These are phyloP conservation scores for Lateolabrax maculatus DNA, from an alignment of 2,797 vertebrate species.

Conservation along the genomic window DNA sequence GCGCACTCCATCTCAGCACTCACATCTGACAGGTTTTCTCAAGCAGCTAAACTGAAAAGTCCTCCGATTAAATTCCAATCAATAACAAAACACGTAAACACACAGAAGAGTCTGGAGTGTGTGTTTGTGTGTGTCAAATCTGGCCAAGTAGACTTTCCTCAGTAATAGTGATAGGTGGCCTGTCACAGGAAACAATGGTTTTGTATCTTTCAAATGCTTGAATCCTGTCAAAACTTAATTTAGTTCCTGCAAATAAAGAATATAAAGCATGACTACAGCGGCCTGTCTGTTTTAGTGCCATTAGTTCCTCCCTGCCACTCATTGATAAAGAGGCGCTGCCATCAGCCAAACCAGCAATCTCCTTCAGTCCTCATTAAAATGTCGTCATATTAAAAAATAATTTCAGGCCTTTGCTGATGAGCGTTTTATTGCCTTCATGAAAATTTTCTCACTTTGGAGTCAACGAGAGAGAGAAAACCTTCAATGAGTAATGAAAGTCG, in stretches of 20 bases:
- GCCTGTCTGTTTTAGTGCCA: slow-evolving; percentile 67
- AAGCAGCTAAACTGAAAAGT: slow-evolving; percentile 55
- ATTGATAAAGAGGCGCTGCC: slow-evolving; percentile 81
- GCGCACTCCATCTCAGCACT: slow-evolving; percentile 41
- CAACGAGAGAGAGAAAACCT: slow-evolving; percentile 65
- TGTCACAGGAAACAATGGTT: slow-evolving; percentile 13
- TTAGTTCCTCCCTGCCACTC: slow-evolving; percentile 78
- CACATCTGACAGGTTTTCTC: slow-evolving; percentile 57
- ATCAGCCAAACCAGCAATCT: slow-evolving; percentile 77
- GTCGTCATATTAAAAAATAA: slow-evolving; percentile 85
- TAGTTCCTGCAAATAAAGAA: slow-evolving; percentile 40
- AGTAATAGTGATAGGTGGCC: slow-evolving; percentile 28
- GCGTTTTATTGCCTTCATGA: slow-evolving; percentile 82
- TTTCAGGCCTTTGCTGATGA: slow-evolving; percentile 80
- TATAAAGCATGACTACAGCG: slow-evolving; percentile 32
- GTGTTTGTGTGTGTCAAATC: slow-evolving; percentile 22
- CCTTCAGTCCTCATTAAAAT: slow-evolving; percentile 84
- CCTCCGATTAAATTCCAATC: slow-evolving; percentile 72
- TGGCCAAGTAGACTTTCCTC: not conserved
- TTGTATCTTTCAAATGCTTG: slow-evolving; percentile 33
- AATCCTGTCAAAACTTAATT: slow-evolving; percentile 53
- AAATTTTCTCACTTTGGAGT: slow-evolving; percentile 75
- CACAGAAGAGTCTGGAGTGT: not conserved
- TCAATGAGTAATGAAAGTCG: slow-evolving; percentile 68
- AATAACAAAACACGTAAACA: slow-evolving; percentile 56